Conservation (phyloP, 64 coral and sea anemone genomes). For the Montipora capricornis region DNA sequence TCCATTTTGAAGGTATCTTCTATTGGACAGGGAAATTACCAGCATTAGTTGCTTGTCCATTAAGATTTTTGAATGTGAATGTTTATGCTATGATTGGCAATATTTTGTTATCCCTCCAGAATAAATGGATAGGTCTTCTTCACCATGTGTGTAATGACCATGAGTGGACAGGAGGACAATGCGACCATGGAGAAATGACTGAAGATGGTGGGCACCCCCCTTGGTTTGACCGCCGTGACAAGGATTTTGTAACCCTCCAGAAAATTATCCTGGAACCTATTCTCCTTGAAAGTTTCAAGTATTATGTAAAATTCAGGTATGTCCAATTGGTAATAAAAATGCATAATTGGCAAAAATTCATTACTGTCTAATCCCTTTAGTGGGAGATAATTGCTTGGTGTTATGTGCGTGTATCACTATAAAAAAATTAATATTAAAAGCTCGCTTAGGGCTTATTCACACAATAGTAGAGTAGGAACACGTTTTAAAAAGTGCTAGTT, state of each 20-base stretch:
- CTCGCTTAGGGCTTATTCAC: not conserved
- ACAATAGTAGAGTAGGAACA: not conserved
- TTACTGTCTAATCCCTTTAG: not conserved
- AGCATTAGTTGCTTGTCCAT: not conserved
- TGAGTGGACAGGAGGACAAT: slow-evolving; percentile 36
- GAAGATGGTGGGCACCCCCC: no score
- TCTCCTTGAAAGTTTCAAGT: slow-evolving; percentile 7
- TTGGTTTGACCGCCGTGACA: slow-evolving; percentile 37
- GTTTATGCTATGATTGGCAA: not conserved
- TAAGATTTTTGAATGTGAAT: not conserved
- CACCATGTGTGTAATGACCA: slow-evolving; percentile 53
- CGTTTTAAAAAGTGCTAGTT: not conserved
- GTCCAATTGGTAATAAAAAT: not conserved
- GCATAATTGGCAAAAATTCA: not conserved
- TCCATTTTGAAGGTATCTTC: not conserved
- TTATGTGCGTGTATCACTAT: not conserved
- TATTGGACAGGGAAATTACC: not conserved
- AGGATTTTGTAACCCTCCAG: slow-evolving; percentile 40
- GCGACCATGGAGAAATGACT: no score
- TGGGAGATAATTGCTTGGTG: not conserved
- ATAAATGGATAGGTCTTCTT: slow-evolving; percentile 39
- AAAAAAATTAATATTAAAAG: not conserved
- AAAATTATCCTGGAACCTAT: slow-evolving; percentile 23
- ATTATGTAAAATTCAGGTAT: slow-evolving; percentile 43
- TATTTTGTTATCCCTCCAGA: not conserved